A percentile compares a stretch with the other conserved stretches of the same genome.
Conservation (phyloP, 2,888 invertebrate genomes). For the Macaria notata region DNA sequence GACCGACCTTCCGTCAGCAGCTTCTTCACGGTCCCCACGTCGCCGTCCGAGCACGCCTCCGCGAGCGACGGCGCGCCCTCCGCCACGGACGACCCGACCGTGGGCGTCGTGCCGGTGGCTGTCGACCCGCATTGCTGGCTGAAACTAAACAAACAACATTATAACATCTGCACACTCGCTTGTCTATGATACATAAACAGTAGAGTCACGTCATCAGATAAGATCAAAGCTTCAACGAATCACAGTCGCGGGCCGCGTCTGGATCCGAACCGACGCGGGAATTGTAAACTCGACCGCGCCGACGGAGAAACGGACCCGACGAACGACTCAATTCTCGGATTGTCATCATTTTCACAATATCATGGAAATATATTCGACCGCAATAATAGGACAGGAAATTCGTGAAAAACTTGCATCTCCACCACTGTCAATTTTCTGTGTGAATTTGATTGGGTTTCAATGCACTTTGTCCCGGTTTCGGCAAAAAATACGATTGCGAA, state of each 20-base stretch:
- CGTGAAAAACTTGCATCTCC: constrained; percentile 11
- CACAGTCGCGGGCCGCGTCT: constrained; percentile 62
- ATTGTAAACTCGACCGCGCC: constrained; percentile 54
- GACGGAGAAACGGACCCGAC: constrained; percentile 53
- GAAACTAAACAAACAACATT: constrained; percentile 29
- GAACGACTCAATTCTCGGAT: constrained; percentile 82
- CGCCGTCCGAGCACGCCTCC: constrained; percentile 97
- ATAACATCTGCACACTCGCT: background rate
- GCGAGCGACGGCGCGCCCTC: constrained; percentile 88
- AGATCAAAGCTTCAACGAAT: constrained; percentile 78
- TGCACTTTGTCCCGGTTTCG: background rate
- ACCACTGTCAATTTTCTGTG: background rate
- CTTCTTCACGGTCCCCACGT: constrained; percentile 95
- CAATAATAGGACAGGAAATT: constrained; percentile 16
- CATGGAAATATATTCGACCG: constrained; percentile 13
- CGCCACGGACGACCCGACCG: constrained; percentile 77
- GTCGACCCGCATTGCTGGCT: constrained; percentile 76
- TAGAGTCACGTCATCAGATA: constrained; percentile 60
- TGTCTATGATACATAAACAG: background rate
- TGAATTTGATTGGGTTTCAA: background rate
- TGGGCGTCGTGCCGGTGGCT: constrained; percentile 65
- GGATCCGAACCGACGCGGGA: constrained; percentile 59
- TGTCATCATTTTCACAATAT: constrained; percentile 75
- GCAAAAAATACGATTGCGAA: too few relatives aligned
- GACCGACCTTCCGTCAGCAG: constrained; percentile 96